Conservation (phyloP, 2,888 invertebrate species). For the Empis livida region DNA sequence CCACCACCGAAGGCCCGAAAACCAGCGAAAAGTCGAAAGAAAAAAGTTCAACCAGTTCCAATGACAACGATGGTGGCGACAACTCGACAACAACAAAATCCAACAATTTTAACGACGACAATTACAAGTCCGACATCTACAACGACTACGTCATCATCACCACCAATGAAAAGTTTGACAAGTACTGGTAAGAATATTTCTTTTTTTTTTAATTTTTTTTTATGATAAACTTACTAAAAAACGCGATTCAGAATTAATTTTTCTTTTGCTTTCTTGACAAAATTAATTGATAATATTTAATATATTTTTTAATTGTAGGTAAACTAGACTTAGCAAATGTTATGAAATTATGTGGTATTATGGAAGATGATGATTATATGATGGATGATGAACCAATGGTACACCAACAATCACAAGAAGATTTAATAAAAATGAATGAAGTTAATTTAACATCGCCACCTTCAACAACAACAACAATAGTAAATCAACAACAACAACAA, state of each 20-base stretch:
- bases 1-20: conserved; percentile 14
- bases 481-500: conserved; percentile 9
- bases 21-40: conserved; percentile 24
- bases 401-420: conserved; percentile 5
- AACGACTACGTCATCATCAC: conserved; percentile 1
- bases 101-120: conserved; percentile 8
- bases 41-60: conserved; percentile 5
- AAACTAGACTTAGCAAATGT: conserved; percentile 58
- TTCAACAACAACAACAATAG: conserved; percentile 6
- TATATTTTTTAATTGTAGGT: conserved; percentile 17
- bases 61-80: not conserved
- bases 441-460: not conserved
- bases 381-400: conserved; percentile 21
- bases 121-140: conserved; percentile 2
- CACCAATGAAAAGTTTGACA: not conserved
- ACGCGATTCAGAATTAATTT: too few relatives aligned
- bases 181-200: not conserved
- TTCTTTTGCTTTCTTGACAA: too few relatives aligned
- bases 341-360: conserved; percentile 57
- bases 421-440: not conserved
- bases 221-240: too few relatives aligned
- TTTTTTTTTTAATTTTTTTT: not conserved
- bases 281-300: too few relatives aligned
- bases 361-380: conserved; percentile 51
- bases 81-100: conserved; percentile 1